phyloP scores from a whole-genome alignment of 2,113 vertebrate species.

The Oncorhynchus gorbuscha region DNA sequence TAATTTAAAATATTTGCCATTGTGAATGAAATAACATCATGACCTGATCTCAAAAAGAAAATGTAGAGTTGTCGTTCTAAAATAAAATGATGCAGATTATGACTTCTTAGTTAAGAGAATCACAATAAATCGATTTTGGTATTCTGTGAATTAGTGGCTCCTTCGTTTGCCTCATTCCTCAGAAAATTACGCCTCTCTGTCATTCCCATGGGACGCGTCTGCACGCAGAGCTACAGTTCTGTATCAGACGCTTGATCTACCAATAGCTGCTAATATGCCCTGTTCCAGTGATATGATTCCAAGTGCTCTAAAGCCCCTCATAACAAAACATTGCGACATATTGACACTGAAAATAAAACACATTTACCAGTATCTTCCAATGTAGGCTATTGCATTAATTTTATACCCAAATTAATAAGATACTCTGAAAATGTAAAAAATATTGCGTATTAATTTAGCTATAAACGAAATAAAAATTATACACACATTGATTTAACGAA shows the following conservation, averaged over 20 bases:
- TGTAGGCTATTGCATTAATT: background rate
- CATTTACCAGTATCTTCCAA: background rate
- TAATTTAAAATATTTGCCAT: too few species aligned
- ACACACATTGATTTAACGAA: background rate
- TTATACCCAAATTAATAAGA: background rate
- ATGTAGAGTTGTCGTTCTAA: too few species aligned
- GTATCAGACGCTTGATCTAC: background rate
- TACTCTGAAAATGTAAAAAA: background rate
- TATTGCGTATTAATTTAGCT: background rate
- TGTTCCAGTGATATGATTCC: background rate
- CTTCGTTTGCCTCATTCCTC: slow-evolving; percentile 11
- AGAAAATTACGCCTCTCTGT: slow-evolving; percentile 12
- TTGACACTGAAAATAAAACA: background rate
- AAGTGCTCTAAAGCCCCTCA: background rate
- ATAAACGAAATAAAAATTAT: too few species aligned
- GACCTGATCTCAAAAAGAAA: too few species aligned
- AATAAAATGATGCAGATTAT: too few species aligned
- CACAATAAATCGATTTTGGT: background rate
- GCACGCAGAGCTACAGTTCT: background rate
- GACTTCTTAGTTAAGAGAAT: too few species aligned
- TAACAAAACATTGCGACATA: background rate
- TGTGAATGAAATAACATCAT: too few species aligned
- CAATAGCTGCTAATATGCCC: background rate
- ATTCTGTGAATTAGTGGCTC: background rate
- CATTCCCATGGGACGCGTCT: background rate